Evolutionary conservation across 23 tunicate species (phyloP), one percentile per base, ranked within the genome.

Genomic region (Halocynthia roretzi): DNA sequence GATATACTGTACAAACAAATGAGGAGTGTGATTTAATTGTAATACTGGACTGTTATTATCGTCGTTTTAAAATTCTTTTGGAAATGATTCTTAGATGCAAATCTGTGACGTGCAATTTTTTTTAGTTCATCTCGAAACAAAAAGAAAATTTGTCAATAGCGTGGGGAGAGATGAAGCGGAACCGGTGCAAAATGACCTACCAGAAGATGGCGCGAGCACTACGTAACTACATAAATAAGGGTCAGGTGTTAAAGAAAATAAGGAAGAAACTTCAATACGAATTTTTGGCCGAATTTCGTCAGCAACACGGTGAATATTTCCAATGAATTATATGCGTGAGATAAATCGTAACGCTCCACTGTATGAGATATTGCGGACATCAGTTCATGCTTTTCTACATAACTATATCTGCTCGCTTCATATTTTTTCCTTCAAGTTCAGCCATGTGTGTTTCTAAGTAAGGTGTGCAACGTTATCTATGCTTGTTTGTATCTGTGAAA

Each of bases 171-270:
- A 86, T 77, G 60, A 91, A 91, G 81, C 76, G 67, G 54, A 91
- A 91, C 82, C 86, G 86, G 15, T 77, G 83, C 64, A 57, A 61
- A 70, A 91, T 91, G 97, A 91, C 91, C n/a, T 91, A 91, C 76
- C 97, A 87, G 79, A 91, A 91, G 76, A 54, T 91, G 84, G 81
- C 97, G 14, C 83, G 97, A 11, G 97, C 97, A 17, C 84, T 91
- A 8, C 85, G 97, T 49, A 81, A 81, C 56, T 91, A 91, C 90
- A 85, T 91, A 56, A 87, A 81, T 53, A 77, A 72, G 71, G 83
- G 68, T 5, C 71, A 65, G 14, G 90, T 81, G 20, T 7, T 91
- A 54, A 70, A 54, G 7, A 91, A 91, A 76, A 52, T 56, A 53
- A 86, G 81, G 54, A 87, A 82, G 67, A 91, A 91, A 44, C 84